Evolutionary conservation across 1,140 invertebrate genomes (phyloP).

Genomic region (Rhizoglyphus robini): DNA sequence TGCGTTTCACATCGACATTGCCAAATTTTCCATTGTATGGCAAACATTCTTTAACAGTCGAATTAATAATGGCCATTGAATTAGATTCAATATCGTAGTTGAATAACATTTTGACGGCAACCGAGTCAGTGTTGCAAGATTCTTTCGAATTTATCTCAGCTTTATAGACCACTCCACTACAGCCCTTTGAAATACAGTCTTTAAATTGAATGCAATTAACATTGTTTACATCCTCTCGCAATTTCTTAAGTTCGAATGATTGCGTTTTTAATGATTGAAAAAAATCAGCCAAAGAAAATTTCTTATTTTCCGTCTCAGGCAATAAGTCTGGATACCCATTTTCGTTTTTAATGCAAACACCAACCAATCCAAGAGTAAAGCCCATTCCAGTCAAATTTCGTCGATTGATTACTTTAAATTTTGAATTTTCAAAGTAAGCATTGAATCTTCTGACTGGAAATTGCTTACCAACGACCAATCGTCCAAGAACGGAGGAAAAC

Average conservation of each 20-base stretch:
- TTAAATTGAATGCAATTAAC: conserved; percentile 50
- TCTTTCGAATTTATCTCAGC: conserved; percentile 39
- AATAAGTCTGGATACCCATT: conserved; percentile 1
- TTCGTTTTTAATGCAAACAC: background rate
- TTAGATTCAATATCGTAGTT: conserved; percentile 76
- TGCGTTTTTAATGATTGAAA: background rate
- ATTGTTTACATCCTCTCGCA: conserved; percentile 1
- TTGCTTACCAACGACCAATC: background rate
- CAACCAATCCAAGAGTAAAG: conserved; percentile 10
- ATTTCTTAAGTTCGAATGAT: background rate
- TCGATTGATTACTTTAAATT: background rate
- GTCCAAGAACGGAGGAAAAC: background rate
- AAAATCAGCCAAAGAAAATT: conserved; percentile 38
- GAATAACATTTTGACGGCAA: conserved; percentile 82
- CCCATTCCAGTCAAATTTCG: background rate
- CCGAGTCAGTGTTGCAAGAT: conserved; percentile 40
- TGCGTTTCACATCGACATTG: conserved; percentile 38
- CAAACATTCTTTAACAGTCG: conserved; percentile 65
- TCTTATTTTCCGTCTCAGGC: conserved; percentile 58
- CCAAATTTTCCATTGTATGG: conserved; percentile 35
- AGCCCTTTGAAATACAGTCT: conserved; percentile 58
- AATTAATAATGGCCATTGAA: conserved; percentile 54
- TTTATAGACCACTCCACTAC: conserved; percentile 64
- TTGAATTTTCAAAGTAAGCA: background rate
- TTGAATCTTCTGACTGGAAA: background rate